Base-by-base conservation (phyloP, 2,797 vertebrate species). In the Takifugu rubripes region DNA sequence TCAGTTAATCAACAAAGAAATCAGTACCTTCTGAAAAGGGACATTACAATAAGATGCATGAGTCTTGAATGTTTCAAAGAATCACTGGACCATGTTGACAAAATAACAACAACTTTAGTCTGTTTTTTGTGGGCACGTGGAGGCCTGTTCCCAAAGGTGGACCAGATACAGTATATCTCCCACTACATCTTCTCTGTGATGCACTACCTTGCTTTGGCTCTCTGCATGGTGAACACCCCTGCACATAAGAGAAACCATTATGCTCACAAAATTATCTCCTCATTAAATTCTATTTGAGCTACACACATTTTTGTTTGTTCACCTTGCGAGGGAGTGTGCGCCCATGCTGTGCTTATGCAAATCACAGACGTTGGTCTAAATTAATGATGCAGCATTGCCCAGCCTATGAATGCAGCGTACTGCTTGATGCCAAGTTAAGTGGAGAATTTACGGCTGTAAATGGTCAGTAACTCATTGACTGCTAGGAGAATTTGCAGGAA, bases 261-360 rank as follows among this genome's bases (percentile, higher is more conserved):
- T 84, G 52, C 82, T 89, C 26, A 63, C 82, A 86, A 85, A 89
- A 89, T 89, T 84, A 89, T 89, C 85, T 86, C 81, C 88, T 83
- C 83, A 82, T 90, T 82, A 88, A 84, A 84, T 84, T 89, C 84
- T 84, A 86, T 86, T 85, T 82, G 74, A 82, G 78, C 78, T 55
- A 61, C 86, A 75, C 81, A 70, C 69, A 83, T 82, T 78, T 78
- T 49, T 88, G 81, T 88, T 88, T 84, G 81, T 83, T 73, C 72
- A 82, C 74, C 56, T 12, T 78, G 72, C 66, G 73, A 63, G 73
- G 43, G 75, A 66, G 72, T 55, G 77, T 64, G 64, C 66, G 59
- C 63, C 52, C 75, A 70, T 65, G 76, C 74, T 25, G 61, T 29
- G 52, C 78, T 82, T 62, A 67, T 63, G 68, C 75, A 80, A 79